phyloP scores from a whole-genome alignment of 2,113 vertebrate genomes.

The Ursus arctos region DNA sequence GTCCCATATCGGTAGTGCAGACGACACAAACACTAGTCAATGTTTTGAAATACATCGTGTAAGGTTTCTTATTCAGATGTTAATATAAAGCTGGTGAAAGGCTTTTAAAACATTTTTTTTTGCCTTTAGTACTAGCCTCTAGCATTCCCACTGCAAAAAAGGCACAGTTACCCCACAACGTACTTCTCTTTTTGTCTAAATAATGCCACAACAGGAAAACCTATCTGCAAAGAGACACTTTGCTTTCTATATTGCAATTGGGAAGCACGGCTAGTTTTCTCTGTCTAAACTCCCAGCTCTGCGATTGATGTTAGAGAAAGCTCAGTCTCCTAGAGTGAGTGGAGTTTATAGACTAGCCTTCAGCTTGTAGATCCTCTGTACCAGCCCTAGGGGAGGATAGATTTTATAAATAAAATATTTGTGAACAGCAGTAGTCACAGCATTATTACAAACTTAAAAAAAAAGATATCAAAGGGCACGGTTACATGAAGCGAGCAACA shows the following conservation, averaged over 20 bases:
- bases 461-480: slow-evolving; percentile 87
- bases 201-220: slow-evolving; percentile 55
- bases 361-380: slow-evolving; percentile 84
- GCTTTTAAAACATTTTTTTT: background rate
- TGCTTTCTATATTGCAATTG: background rate
- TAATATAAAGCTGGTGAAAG: background rate
- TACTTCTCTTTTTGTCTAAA: slow-evolving; percentile 33
- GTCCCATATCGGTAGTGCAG: background rate
- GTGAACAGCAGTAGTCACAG: slow-evolving; percentile 88
- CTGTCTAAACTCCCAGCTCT: slow-evolving; percentile 69
- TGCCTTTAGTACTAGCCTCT: background rate
- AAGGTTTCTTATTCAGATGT: slow-evolving; percentile 20
- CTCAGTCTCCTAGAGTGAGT: slow-evolving; percentile 76
- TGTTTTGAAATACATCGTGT: background rate
- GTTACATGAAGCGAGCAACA: slow-evolving; percentile 79
- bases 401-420: slow-evolving; percentile 91
- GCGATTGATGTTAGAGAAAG: slow-evolving; percentile 73
- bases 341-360: slow-evolving; percentile 80
- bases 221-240: slow-evolving; percentile 67
- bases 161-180: background rate
- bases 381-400: slow-evolving; percentile 83
- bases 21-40: background rate
- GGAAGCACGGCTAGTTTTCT: slow-evolving; percentile 50
- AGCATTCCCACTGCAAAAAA: background rate
- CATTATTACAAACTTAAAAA: slow-evolving; percentile 85